Evolutionary conservation across 1,140 invertebrate species (phyloP), one percentile per base, ranked within the genome.

Genomic region (Scaptomyza hsui): DNA sequence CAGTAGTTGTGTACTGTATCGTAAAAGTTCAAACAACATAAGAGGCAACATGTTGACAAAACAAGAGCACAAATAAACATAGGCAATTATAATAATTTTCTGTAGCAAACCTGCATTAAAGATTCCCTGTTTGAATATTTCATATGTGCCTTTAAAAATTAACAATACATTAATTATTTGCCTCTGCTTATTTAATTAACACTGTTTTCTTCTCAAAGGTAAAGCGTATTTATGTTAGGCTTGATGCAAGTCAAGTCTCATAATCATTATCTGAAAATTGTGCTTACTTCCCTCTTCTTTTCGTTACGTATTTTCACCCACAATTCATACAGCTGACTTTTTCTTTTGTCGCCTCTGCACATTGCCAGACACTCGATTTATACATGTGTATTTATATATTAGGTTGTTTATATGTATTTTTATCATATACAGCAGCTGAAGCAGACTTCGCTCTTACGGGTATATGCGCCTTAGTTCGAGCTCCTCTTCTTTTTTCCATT

Each of bases 1-100:
- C 7, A 53, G 59, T 48, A 29, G 49, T 69, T 32, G 59, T 59
- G 42, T 39, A 52, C 49, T 42, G n/a, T n/a, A n/a, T n/a, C n/a
- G 72, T 69, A 44, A 56, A 64, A 74, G 70, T n/a, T n/a, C 67
- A 75, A 71, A 64, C 41, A 71, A 75, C 68, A 75, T 56, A 72
- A 72, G 61, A 67, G 56, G 55, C 67, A 53, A 55, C 67, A 70
- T 63, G 49, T 70, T 69, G 59, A 63, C 65, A 39, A 24, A 29
- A 19, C 47, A 72, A 48, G 48, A 60, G 39, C 39, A 44, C 49
- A 64, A 63, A 64, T 51, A 60, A 63, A 70, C 56, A 52, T n/a
- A 29, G 37, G 10, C 16, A 21, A 59, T 12, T 29, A n/a, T n/a
- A n/a, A n/a, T n/a, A n/a, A n/a, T n/a, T 37, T 49, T 1, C 35